A percentile compares a stretch with the other conserved stretches of the same genome.
Conservation (phyloP, 2,888 invertebrate genomes). For the Rapana venosa region DNA sequence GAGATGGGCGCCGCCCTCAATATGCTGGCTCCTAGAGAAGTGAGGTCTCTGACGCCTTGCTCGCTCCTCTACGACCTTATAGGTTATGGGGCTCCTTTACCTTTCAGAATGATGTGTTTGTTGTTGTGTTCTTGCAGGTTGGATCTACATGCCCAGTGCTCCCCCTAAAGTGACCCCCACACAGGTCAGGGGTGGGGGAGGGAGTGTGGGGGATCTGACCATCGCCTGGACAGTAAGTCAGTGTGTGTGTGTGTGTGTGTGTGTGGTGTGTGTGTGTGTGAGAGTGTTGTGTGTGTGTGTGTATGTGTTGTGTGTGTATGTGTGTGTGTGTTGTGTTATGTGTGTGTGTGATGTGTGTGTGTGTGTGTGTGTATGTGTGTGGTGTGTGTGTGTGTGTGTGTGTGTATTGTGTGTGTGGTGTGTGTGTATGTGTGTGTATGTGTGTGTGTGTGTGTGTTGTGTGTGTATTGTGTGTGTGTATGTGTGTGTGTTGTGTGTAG, state of each 20-base stretch:
- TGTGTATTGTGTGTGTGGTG: not conserved
- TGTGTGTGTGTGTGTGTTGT: not conserved
- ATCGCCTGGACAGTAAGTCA: conserved; percentile 86
- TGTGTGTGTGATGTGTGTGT: not conserved
- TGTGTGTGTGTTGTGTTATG: not conserved
- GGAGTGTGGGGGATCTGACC: conserved; percentile 95
- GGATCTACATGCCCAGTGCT: conserved; percentile 80
- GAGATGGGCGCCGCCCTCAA: no score
- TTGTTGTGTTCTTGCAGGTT: conserved; percentile 28
- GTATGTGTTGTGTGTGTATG: not conserved
- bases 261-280: not conserved
- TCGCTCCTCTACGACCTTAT: no score
- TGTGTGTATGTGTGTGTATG: no score
- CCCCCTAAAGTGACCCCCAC: conserved; percentile 76
- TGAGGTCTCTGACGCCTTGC: no score
- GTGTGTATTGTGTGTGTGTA: not conserved
- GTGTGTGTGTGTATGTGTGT: no score
- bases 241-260: not conserved
- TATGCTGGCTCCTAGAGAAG: no score
- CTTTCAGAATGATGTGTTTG: no score
- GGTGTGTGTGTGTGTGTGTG: not conserved
- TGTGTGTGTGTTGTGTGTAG: conserved; percentile 53
- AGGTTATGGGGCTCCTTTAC: no score
- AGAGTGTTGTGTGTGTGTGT: not conserved
- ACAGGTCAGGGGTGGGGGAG: conserved; percentile 92